Evolutionary conservation across 2,888 invertebrate species (phyloP).

Genomic region (Volucella inanis): DNA sequence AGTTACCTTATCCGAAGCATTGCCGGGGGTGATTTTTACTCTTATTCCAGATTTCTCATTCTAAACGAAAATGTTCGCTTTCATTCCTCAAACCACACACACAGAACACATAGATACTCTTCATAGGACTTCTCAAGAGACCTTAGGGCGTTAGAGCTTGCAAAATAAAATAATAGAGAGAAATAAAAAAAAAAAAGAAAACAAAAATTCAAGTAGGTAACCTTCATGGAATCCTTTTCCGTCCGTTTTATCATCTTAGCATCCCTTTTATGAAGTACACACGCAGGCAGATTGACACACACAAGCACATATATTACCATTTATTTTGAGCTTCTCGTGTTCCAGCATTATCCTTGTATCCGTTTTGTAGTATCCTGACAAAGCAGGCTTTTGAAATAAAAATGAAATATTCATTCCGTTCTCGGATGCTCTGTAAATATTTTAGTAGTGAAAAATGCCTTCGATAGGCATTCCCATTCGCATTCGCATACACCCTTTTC

Average conservation of each 20-base stretch:
- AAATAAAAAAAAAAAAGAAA: background rate
- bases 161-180: background rate
- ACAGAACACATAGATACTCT: background rate
- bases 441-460: slow-evolving; percentile 34
- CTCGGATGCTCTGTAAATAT: slow-evolving; percentile 47
- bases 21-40: slow-evolving; percentile 23
- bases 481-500: too few species aligned
- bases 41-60: slow-evolving; percentile 12
- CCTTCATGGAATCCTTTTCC: slow-evolving; percentile 20
- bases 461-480: background rate
- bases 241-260: slow-evolving; percentile 17
- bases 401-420: slow-evolving; percentile 49
- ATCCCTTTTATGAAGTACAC: slow-evolving; percentile 16
- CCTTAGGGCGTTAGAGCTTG: slow-evolving; percentile 22
- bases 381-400: slow-evolving; percentile 10
- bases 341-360: slow-evolving; percentile 5
- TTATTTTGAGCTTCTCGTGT: slow-evolving; percentile 4
- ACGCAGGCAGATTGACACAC: background rate
- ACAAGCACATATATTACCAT: too few species aligned
- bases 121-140: background rate
- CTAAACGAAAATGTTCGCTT: slow-evolving; percentile 1
- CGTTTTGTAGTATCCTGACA: slow-evolving; percentile 1
- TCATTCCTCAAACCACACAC: background rate
- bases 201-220: background rate
- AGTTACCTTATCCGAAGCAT: slow-evolving; percentile 2